Percentiles rank a stretch among this genome's conserved stretches.
Conservation (phyloP, 1,140 invertebrate species). For the Zophobas atratus region DNA sequence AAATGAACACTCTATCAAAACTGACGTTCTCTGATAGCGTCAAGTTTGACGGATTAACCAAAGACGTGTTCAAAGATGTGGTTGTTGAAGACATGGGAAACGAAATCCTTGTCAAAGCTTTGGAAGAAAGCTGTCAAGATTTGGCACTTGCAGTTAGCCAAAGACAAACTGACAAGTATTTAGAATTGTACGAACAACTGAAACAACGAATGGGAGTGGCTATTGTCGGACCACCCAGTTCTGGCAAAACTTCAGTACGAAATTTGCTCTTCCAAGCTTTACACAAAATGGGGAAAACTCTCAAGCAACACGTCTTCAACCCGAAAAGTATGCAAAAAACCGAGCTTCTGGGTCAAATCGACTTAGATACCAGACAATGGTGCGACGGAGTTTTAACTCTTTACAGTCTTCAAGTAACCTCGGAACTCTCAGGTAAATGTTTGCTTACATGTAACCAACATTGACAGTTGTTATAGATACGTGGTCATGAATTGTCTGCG, state of each 20-base stretch:
- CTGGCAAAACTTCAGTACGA: slow-evolving; percentile 94
- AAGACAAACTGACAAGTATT: slow-evolving; percentile 85
- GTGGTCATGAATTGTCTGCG: slow-evolving; percentile 94
- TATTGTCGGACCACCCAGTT: slow-evolving; percentile 93
- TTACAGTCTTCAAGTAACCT: slow-evolving; percentile 85
- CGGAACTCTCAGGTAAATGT: slow-evolving; percentile 78
- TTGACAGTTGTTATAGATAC: slow-evolving; percentile 64
- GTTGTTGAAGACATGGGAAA: slow-evolving; percentile 70
- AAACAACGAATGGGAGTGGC: slow-evolving; percentile 97
- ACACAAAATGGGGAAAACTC: slow-evolving; percentile 75
- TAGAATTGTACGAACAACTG: slow-evolving; percentile 97
- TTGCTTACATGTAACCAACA: not conserved
- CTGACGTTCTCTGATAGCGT: slow-evolving; percentile 86
- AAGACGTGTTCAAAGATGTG: slow-evolving; percentile 84
- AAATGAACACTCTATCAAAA: slow-evolving; percentile 93
- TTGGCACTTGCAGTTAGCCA: slow-evolving; percentile 78
- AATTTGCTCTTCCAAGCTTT: slow-evolving; percentile 81
- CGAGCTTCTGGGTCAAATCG: slow-evolving; percentile 92
- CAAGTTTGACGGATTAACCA: slow-evolving; percentile 84
- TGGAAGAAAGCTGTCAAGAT: slow-evolving; percentile 76
- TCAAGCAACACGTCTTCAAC: slow-evolving; percentile 90
- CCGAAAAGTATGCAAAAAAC: slow-evolving; percentile 94
- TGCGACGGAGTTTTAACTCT: slow-evolving; percentile 92
- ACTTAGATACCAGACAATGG: slow-evolving; percentile 96
- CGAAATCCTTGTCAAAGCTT: slow-evolving; percentile 73